Evolutionary conservation across 2,888 invertebrate species (phyloP).

Genomic region (Drosophila ezoana): DNA sequence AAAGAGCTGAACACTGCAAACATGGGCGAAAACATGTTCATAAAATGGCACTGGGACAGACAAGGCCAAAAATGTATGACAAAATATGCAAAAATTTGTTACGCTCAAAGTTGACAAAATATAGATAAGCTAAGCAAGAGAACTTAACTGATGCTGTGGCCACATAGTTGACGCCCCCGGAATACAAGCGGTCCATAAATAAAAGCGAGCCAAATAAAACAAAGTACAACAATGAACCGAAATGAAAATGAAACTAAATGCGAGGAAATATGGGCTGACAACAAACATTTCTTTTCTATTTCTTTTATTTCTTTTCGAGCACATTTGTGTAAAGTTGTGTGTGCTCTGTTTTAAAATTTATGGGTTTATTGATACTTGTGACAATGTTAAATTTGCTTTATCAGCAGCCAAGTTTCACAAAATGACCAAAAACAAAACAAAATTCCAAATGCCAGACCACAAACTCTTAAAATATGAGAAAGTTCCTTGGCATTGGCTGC

Average conservation of each 20-base stretch:
- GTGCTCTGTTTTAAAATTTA: conserved; percentile 56
- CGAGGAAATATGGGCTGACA: conserved; percentile 37
- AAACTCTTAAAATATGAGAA: background rate
- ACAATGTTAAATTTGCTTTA: conserved; percentile 42
- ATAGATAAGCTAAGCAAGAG: conserved; percentile 30
- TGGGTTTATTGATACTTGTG: conserved; percentile 73
- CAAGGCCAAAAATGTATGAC: conserved; percentile 59
- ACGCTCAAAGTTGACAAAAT: conserved; percentile 61
- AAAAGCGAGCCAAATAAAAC: conserved; percentile 41
- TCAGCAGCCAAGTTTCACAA: conserved; percentile 39
- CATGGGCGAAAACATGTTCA: conserved; percentile 54
- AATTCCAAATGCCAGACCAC: conserved; percentile 1
- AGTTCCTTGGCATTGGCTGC: background rate
- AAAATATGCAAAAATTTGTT: conserved; percentile 76
- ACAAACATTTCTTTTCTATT: conserved; percentile 34
- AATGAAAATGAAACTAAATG: conserved; percentile 18
- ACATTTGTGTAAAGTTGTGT: conserved; percentile 27
- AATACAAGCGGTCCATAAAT: conserved; percentile 36
- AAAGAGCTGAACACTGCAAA: conserved; percentile 33
- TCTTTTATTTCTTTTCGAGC: conserved; percentile 16
- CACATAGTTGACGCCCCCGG: conserved; percentile 53
- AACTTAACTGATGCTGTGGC: conserved; percentile 13
- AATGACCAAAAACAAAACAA: background rate
- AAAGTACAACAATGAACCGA: conserved; percentile 17
- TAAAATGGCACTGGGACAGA: conserved; percentile 40